Evolutionary conservation across 2,888 invertebrate species (phyloP), one percentile per base, ranked within the genome.

Genomic region (Nycteola revayana): DNA sequence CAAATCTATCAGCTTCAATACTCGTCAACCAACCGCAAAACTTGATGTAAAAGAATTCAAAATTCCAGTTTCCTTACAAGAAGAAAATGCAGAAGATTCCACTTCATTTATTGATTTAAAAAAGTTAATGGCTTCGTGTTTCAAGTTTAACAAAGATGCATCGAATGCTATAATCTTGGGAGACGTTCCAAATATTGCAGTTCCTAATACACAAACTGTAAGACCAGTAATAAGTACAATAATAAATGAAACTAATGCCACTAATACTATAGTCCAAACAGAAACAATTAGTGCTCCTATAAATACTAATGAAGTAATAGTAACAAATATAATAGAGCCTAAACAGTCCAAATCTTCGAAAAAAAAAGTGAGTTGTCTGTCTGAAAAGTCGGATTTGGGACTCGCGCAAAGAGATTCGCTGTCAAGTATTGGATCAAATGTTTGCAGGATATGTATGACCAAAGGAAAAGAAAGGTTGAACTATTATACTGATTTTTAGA

Each of bases 381-480:
- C 86, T 0, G 84, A 81, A 25, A 76, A 66, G 46, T 79, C 85
- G 1, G 83, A 84, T 22, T 59, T 78, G 30, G 69, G 49, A 1
- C 38, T 83, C 7, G 59, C 74, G 7, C 75, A 70, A 34, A 76
- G 80, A 43, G 84, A 85, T 49, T 88, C 88, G 0, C 57, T 89
- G 5, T 88, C 88, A 22, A 90, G 91, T 56, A 90, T 91, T 51
- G 89, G 89, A 27, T 91, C 91, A 23, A 90, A 87, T 63, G 90
- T 91, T 58, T 93, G 93, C 73, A 89, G 93, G 53, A 93, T 93
- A 64, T 93, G 93, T 81, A 89, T 89, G 88, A 87, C 87, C 1
- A 68, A 81, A 37, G 88, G 88, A 32, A 66, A 77, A 25, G 87
- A 87, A 58, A 84, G 87, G 87, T 84, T 36, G 46, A 63, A n/a